Conservation (phyloP, 2,797 vertebrate genomes). For the Labeo calbasu region DNA sequence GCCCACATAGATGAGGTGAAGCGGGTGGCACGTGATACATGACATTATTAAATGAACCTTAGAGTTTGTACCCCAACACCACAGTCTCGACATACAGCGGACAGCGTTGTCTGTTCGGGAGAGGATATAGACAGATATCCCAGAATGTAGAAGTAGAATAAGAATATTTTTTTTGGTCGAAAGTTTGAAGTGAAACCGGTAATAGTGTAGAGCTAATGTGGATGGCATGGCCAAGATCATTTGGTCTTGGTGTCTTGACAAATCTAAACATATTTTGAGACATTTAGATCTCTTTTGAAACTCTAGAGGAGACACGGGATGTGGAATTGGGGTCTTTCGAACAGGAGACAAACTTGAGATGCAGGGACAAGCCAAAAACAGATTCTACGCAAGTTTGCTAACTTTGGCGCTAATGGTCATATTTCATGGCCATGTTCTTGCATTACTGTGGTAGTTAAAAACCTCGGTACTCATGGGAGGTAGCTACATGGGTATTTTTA, state of each 20-base stretch:
- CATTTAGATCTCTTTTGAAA: neutral
- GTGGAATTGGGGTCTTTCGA: neutral
- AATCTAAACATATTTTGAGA: neutral
- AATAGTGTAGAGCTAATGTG: neutral
- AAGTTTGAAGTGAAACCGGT: neutral
- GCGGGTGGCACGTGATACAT: conserved; percentile 30
- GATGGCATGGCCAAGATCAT: neutral
- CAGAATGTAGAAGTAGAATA: no score
- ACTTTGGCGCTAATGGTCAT: neutral
- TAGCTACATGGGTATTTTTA: neutral
- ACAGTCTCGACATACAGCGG: neutral
- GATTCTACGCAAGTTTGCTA: neutral
- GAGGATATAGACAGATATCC: neutral
- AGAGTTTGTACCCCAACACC: neutral
- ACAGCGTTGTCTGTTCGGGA: conserved; percentile 16
- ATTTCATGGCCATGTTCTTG: neutral
- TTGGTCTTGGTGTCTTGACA: neutral
- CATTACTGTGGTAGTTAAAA: neutral
- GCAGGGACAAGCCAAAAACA: conserved; percentile 16
- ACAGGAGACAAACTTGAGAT: neutral
- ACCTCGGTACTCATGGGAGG: neutral
- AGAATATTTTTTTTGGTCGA: neutral
- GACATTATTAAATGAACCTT: conserved; percentile 55
- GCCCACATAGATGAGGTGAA: conserved; percentile 52
- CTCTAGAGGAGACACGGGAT: neutral